phyloP scores from a whole-genome alignment of 2,888 invertebrate genomes.

The Torymus auratus region DNA sequence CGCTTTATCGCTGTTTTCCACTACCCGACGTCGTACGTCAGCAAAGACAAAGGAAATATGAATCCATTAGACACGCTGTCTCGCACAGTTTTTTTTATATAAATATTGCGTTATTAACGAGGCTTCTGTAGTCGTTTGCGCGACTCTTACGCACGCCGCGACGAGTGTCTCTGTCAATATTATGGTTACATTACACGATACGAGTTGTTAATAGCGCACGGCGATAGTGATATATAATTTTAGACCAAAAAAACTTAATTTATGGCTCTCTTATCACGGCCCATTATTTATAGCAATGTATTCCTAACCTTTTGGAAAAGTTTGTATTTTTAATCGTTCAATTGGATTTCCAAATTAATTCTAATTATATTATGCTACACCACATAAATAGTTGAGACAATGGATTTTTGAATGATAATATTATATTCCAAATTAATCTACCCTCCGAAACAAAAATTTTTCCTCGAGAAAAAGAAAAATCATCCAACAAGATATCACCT shows the following conservation, averaged over 20 bases:
- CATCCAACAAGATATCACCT: too few species aligned
- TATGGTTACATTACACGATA: conserved; percentile 34
- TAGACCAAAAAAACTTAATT: conserved; percentile 49
- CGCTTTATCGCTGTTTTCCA: conserved; percentile 43
- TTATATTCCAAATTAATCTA: too few species aligned
- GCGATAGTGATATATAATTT: conserved; percentile 15
- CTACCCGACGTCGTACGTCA: conserved; percentile 13
- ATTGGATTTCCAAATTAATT: too few species aligned
- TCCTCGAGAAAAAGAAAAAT: too few species aligned
- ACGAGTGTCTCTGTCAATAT: conserved; percentile 44
- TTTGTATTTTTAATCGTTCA: too few species aligned
- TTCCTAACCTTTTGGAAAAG: too few species aligned
- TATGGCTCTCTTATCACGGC: conserved; percentile 23
- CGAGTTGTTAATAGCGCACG: conserved; percentile 27
- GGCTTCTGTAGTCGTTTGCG: neutral
- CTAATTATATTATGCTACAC: too few species aligned
- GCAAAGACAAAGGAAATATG: conserved; percentile 46
- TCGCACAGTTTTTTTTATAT: conserved; percentile 15
- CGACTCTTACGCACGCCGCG: neutral
- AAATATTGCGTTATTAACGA: conserved; percentile 52
- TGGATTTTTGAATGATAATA: too few species aligned
- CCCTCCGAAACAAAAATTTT: too few species aligned
- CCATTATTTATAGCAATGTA: too few species aligned
- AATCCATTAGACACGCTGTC: conserved; percentile 36
- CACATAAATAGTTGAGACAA: too few species aligned